A percentile compares a stretch with the other conserved stretches of the same genome.
Conservation (phyloP, 1,140 invertebrate species). For the Kradibia gibbosae region DNA sequence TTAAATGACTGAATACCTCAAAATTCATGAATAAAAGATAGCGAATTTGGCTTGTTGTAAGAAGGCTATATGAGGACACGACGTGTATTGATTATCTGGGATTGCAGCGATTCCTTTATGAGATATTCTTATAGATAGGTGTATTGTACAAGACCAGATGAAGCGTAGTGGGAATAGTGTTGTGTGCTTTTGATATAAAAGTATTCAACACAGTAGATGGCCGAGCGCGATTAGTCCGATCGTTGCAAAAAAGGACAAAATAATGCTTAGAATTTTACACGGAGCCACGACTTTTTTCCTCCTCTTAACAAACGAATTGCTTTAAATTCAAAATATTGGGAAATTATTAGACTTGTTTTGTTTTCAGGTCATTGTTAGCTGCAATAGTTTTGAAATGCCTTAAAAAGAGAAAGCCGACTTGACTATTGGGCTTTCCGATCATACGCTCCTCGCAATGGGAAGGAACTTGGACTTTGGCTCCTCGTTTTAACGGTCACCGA, state of each 20-base stretch:
- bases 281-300: not conserved
- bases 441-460: not conserved
- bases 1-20: slow-evolving; percentile 27
- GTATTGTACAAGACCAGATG: not conserved
- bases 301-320: not conserved
- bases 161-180: not conserved
- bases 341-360: too few relatives aligned
- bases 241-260: not conserved
- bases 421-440: not conserved
- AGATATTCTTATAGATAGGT: slow-evolving; percentile 4
- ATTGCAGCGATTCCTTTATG: slow-evolving; percentile 34
- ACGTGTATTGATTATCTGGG: slow-evolving; percentile 45
- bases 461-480: not conserved
- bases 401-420: too few relatives aligned
- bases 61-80: slow-evolving; percentile 34
- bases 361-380: too few relatives aligned
- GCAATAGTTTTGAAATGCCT: too few relatives aligned
- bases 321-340: not conserved
- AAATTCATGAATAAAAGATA: slow-evolving; percentile 50
- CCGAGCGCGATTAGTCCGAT: not conserved
- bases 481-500: not conserved
- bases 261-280: not conserved
- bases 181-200: not conserved
- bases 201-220: slow-evolving; percentile 11
- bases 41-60: slow-evolving; percentile 17